Percentiles rank a stretch among this genome's conserved stretches.
Conservation (phyloP, 2,888 invertebrate species). For the Oithona nana region DNA sequence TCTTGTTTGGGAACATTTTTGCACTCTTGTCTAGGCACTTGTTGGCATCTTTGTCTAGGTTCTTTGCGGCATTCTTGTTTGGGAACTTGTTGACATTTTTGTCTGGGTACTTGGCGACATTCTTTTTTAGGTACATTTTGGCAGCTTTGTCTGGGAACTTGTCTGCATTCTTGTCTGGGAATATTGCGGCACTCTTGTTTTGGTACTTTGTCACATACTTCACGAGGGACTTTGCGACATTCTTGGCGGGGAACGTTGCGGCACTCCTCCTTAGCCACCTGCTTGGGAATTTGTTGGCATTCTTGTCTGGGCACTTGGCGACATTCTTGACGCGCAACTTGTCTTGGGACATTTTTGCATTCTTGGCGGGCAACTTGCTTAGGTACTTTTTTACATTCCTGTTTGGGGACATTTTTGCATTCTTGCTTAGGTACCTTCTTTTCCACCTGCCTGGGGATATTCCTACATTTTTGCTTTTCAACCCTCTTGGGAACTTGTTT, state of each 20-base stretch:
- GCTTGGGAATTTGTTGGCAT: conserved; percentile 5
- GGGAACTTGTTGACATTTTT: conserved; percentile 14
- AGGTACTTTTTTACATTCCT: conserved; percentile 14
- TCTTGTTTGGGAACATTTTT: conserved; percentile 11
- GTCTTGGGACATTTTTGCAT: conserved; percentile 15
- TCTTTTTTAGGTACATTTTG: conserved; percentile 14
- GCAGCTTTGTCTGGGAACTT: conserved; percentile 13
- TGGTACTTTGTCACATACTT: conserved; percentile 9
- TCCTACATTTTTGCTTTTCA: conserved; percentile 2
- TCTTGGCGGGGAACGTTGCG: conserved; percentile 10
- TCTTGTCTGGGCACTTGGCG: conserved; percentile 12
- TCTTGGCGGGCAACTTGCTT: conserved; percentile 10
- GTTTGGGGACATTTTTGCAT: not conserved
- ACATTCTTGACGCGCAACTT: conserved; percentile 10
- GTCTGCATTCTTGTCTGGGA: conserved; percentile 13
- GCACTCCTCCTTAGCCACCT: conserved; percentile 4
- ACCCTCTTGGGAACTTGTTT: conserved; percentile 15
- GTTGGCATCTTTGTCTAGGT: conserved; percentile 13
- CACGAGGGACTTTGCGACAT: conserved; percentile 10
- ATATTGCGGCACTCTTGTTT: conserved; percentile 12
- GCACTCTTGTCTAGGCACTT: conserved; percentile 10
- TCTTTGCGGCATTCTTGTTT: conserved; percentile 11
- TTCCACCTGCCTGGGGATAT: conserved; percentile 15
- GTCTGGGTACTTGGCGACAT: conserved; percentile 12
- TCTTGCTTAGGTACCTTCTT: conserved; percentile 16